Base-by-base conservation (phyloP, 2,797 vertebrate species). In the Crypturellus tataupa region DNA sequence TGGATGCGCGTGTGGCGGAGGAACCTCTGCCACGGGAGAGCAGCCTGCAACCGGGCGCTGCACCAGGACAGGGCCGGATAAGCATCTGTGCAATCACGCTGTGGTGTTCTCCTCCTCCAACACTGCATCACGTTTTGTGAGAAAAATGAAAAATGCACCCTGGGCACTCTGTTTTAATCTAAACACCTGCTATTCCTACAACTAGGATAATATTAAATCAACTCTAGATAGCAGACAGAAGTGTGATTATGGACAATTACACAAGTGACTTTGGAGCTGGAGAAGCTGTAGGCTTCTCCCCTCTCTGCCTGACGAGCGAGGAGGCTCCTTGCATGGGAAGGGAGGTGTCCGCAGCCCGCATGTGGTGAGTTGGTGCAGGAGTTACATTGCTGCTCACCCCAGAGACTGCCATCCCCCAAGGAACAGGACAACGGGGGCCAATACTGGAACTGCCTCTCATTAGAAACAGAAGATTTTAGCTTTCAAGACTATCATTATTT, bases 401-500 rank as follows among this genome's bases (percentile, higher is more conserved):
- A 44, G 77, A n/a, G 20, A 62, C 1, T 75, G 72, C 80, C 14
- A 58, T 10, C 53, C 62, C 37, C 4, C 2, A 3, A 55, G 17
- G 80, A 63, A 63, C 0, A 2, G 17, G 44, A 7, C 33, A 49
- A 65, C 82, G 29, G 2, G 1, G 67, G 21, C 20, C 84, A 19
- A 23, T 63, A 42, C 23, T 69, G 51, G 88, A 77, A 51, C n/a
- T 90, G 39, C 71, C 72, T 78, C 46, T 4, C 25, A 20, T 21
- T 55, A 60, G 60, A 96, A 95, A 77, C 4, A 51, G 47, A 83
- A 91, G 42, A 89, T 80, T 94, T 93, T 69, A 46, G 14, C 59
- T 97, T 93, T 89, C 59, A 86, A 90, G 25, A 25, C 35, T 76
- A 16, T 69, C 73, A 40, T 80, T 69, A 67, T 95, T 96, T 94